Conservation (phyloP, 2,113 vertebrate species). For the Sapayoa aenigma region DNA sequence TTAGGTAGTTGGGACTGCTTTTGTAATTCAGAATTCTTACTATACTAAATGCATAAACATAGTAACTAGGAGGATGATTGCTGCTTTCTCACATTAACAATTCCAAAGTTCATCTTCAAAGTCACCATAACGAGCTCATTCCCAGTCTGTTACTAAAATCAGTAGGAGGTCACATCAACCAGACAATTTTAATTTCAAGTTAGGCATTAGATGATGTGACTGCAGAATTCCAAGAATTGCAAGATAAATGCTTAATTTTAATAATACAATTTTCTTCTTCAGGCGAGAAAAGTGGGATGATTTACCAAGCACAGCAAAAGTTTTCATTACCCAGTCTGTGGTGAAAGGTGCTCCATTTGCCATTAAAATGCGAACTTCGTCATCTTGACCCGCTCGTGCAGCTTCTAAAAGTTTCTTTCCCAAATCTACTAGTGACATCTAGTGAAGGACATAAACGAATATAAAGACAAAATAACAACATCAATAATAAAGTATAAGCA, state of each 20-base stretch:
- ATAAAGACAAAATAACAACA: neutral
- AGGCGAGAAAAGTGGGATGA: neutral
- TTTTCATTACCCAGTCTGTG: constrained; percentile 84
- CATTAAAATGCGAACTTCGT: constrained; percentile 90
- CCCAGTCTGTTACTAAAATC: neutral
- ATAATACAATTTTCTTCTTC: neutral
- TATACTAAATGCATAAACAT: neutral
- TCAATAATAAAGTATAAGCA: neutral
- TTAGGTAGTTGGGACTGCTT: neutral
- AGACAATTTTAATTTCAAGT: neutral
- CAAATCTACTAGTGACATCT: constrained; percentile 88
- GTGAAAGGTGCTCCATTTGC: constrained; percentile 91
- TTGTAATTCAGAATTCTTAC: neutral
- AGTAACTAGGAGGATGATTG: neutral
- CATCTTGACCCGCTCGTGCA: constrained; percentile 86
- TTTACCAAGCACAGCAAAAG: neutral
- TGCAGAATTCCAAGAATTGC: neutral
- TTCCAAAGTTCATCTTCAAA: neutral
- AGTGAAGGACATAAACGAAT: constrained; percentile 57
- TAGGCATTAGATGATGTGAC: neutral
- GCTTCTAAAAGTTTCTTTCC: constrained; percentile 91
- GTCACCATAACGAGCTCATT: neutral
- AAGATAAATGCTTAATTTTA: neutral
- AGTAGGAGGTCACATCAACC: neutral
- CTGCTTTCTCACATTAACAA: neutral